Conservation (phyloP, 2,888 invertebrate species). For the Sarcophaga variegata region DNA sequence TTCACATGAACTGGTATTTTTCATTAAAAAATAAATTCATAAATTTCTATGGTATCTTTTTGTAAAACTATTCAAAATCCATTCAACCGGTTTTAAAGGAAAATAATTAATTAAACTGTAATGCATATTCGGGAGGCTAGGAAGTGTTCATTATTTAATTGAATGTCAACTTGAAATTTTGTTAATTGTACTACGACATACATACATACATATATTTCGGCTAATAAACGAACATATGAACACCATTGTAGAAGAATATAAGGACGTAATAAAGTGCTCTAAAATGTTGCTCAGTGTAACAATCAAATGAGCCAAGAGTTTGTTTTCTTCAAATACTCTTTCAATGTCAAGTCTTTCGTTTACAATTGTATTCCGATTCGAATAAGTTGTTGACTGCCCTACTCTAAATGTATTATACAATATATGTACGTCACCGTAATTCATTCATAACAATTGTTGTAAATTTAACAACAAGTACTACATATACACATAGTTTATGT, state of each 20-base stretch:
- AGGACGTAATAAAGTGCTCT: slow-evolving; percentile 1
- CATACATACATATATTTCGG: too few relatives aligned
- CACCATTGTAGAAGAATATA: not conserved
- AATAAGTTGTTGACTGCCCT: not conserved
- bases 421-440: slow-evolving; percentile 43
- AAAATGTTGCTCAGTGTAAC: slow-evolving; percentile 29
- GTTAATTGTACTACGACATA: too few relatives aligned
- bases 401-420: not conserved
- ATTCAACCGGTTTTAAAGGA: too few relatives aligned
- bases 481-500: not conserved
- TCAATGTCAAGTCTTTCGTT: slow-evolving; percentile 57
- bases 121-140: not conserved
- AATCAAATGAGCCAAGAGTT: slow-evolving; percentile 43
- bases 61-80: too few relatives aligned
- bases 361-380: not conserved
- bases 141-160: not conserved
- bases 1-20: too few relatives aligned
- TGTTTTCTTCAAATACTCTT: slow-evolving; percentile 26
- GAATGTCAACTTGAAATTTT: not conserved
- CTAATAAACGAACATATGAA: too few relatives aligned
- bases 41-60: too few relatives aligned
- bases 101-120: too few relatives aligned
- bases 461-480: slow-evolving; percentile 20
- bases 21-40: too few relatives aligned
- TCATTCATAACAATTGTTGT: slow-evolving; percentile 56